Evolutionary conservation across 2,113 vertebrate species (phyloP).

Genomic region (Mormyrus iriodes): DNA sequence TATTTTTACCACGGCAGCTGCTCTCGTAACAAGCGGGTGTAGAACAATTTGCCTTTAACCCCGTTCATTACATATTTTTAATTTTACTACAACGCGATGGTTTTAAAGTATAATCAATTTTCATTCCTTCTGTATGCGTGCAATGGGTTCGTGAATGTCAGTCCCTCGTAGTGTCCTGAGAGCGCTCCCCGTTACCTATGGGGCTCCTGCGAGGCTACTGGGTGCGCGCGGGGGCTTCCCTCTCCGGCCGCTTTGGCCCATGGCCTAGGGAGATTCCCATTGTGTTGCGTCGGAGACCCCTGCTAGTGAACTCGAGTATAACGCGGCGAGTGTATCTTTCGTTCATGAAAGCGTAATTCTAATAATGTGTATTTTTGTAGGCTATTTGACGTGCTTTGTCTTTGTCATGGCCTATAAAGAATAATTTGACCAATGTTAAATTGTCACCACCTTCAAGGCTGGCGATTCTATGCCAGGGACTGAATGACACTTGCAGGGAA

Average conservation of each 20-base stretch:
- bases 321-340: background rate
- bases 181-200: background rate
- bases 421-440: background rate
- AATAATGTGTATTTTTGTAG: background rate
- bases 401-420: background rate
- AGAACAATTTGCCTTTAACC: background rate
- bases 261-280: background rate
- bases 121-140: too few relatives aligned
- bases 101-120: background rate
- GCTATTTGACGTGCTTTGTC: background rate
- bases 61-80: background rate
- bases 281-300: conserved; percentile 11
- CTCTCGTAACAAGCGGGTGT: background rate
- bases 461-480: background rate
- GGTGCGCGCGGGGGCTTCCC: background rate
- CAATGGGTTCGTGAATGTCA: too few relatives aligned
- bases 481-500: background rate
- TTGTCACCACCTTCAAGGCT: background rate
- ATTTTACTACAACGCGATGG: background rate
- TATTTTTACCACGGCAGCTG: background rate
- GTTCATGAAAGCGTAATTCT: too few relatives aligned
- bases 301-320: conserved; percentile 4
- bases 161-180: background rate
- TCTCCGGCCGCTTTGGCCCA: background rate
- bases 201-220: background rate